Evolutionary conservation across 2,113 vertebrate species (phyloP).

Genomic region (Actinemys pallida): DNA sequence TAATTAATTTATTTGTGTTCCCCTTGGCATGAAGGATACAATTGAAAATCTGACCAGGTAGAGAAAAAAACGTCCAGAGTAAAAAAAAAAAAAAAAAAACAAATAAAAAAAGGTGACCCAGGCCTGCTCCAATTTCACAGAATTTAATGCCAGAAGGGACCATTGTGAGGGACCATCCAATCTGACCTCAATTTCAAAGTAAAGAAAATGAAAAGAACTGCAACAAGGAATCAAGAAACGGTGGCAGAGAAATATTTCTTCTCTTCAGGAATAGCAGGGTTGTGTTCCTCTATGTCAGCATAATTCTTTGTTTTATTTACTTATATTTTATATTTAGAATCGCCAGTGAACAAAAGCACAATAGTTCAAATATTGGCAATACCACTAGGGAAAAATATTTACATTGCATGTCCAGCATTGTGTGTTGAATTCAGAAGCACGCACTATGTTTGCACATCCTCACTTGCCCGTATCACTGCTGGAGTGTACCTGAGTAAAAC

Average conservation of each 20-base stretch:
- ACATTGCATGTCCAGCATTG: background rate
- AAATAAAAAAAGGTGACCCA: too few relatives aligned
- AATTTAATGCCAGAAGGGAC: too few relatives aligned
- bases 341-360: background rate
- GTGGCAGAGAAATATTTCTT: too few relatives aligned
- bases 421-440: background rate
- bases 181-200: too few relatives aligned
- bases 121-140: too few relatives aligned
- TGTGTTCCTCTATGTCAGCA: too few relatives aligned
- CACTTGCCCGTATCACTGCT: background rate
- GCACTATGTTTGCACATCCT: background rate
- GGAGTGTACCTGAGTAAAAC: background rate
- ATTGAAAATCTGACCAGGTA: conserved; percentile 54
- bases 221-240: too few relatives aligned
- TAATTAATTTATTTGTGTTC: conserved; percentile 41
- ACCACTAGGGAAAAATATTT: background rate
- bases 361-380: conserved; percentile 20
- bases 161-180: too few relatives aligned
- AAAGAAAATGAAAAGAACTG: too few relatives aligned
- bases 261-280: too few relatives aligned
- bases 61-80: background rate
- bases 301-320: conserved; percentile 9
- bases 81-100: too few relatives aligned
- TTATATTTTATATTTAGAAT: conserved; percentile 29
- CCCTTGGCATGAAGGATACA: background rate